A percentile compares a stretch with the other conserved stretches of the same genome.
Conservation (phyloP, 2,113 vertebrate genomes). For the Epinephelus lanceolatus region DNA sequence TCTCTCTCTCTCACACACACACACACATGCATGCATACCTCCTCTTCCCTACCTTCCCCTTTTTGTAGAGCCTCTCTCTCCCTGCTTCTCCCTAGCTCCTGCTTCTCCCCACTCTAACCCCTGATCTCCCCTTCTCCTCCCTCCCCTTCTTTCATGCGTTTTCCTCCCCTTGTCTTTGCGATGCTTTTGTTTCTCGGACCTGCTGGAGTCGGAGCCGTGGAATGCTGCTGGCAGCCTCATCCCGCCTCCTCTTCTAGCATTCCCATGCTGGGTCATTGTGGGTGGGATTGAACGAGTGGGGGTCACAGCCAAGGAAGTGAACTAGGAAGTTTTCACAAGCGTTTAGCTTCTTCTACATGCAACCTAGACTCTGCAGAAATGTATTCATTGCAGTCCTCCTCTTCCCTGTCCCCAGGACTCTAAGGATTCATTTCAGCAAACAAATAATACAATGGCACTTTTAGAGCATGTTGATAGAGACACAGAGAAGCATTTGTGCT, state of each 20-base stretch:
- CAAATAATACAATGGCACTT: slow-evolving; percentile 46
- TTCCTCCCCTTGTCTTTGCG: slow-evolving; percentile 49
- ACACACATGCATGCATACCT: slow-evolving; percentile 11
- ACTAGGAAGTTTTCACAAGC: slow-evolving; percentile 84
- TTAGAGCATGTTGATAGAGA: slow-evolving; percentile 43
- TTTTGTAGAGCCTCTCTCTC: slow-evolving; percentile 15
- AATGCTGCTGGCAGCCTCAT: slow-evolving; percentile 74
- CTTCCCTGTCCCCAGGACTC: slow-evolving; percentile 16
- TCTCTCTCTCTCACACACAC: not conserved
- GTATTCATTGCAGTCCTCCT: slow-evolving; percentile 38
- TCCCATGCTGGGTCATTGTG: slow-evolving; percentile 80
- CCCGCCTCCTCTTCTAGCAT: slow-evolving; percentile 72
- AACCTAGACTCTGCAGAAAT: slow-evolving; percentile 26
- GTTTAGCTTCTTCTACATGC: slow-evolving; percentile 66
- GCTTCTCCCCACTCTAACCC: slow-evolving; percentile 19
- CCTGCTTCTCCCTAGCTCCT: slow-evolving; percentile 10
- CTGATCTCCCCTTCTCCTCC: slow-evolving; percentile 29
- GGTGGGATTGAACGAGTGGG: slow-evolving; percentile 73
- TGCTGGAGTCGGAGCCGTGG: slow-evolving; percentile 66
- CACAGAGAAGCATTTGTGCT: not conserved
- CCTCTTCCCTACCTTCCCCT: slow-evolving; percentile 33
- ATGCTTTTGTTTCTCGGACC: slow-evolving; percentile 71
- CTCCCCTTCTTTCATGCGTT: slow-evolving; percentile 43
- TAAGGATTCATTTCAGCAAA: slow-evolving; percentile 53
- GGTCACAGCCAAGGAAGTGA: slow-evolving; percentile 84